Evolutionary conservation across 53 echinoderm and acorn worm genomes (phyloP), one percentile per base, ranked within the genome.

Genomic region (Mesocentrotus franciscanus): DNA sequence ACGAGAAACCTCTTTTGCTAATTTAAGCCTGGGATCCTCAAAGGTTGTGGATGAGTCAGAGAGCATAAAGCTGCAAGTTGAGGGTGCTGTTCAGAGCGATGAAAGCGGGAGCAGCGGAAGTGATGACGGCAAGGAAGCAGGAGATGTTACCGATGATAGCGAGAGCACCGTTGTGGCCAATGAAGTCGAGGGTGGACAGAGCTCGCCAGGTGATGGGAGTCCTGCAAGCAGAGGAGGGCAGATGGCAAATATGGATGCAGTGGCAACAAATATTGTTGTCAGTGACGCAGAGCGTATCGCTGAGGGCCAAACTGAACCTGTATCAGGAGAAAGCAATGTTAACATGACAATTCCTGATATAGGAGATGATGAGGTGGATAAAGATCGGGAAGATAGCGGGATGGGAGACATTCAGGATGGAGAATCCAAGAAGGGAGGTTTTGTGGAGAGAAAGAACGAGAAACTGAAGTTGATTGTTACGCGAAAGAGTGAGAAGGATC

Each of bases 101-200:
- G 95, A 85, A 55, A 64, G 68, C 29, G 70, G 87, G 11, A 85
- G 95, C 95, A 42, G 66, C 15, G 68, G 66, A 10, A 94, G 95
- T 62, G 95, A 94, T 12, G 95, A 94, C 49, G 85, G 85, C 10
- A 94, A 94, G 71, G 95, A 85, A 42, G 56, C 85, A 4, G 95
- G 95, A 10, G 62, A 94, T 56, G 87, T 94, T 15, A 94, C 95
- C 1, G 95, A 94, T 42, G 95, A 94, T 49, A 94, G 95, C 71
- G 95, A 94, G 87, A 94, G 95, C 87, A 94, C 95, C 14, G 95
- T 94, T 1, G 95, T 94, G 7, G 95, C 95, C 39, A 85, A 94
- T 87, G 95, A 94, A 64, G 85, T 87, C 55, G 95, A 94, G 85
- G 42, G 87, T 68, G 95, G 85, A 16, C 95, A 94, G 17, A 85